A percentile compares a stretch with the other conserved stretches of the same genome.
Conservation (phyloP, 2,797 vertebrate genomes). For the Huso huso region DNA sequence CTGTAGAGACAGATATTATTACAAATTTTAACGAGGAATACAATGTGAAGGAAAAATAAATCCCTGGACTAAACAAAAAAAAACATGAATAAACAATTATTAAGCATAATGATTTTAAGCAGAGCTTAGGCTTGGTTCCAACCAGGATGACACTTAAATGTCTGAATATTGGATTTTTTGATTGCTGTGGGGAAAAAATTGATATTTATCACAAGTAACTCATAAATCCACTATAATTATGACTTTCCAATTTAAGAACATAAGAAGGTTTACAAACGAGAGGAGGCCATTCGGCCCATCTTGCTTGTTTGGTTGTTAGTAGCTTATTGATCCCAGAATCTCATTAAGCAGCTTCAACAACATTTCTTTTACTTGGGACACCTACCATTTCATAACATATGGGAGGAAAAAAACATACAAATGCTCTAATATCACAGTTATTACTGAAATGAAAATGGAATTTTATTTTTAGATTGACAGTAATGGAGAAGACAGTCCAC, state of each 20-base stretch:
- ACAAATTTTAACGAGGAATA: slow-evolving; percentile 54
- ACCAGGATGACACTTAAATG: slow-evolving; percentile 8
- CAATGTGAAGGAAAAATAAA: slow-evolving; percentile 49
- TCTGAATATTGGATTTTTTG: background rate
- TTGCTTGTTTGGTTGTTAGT: too few species aligned
- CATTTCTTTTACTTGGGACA: slow-evolving; percentile 11
- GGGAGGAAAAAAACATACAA: slow-evolving; percentile 22
- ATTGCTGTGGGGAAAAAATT: too few species aligned
- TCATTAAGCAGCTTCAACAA: too few species aligned
- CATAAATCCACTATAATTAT: slow-evolving; percentile 27
- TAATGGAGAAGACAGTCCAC: too few species aligned
- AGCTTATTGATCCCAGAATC: too few species aligned
- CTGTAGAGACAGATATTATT: slow-evolving; percentile 54
- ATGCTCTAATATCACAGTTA: slow-evolving; percentile 28
- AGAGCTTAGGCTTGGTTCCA: slow-evolving; percentile 16
- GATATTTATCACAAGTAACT: slow-evolving; percentile 25
- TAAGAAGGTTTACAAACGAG: too few species aligned
- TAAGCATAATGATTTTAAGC: slow-evolving; percentile 31
- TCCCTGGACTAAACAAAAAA: slow-evolving; percentile 27
- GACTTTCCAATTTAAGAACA: slow-evolving; percentile 21
- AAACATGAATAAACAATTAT: slow-evolving; percentile 18
- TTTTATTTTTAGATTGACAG: slow-evolving; percentile 19
- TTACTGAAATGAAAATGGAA: slow-evolving; percentile 34
- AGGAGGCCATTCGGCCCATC: too few species aligned
- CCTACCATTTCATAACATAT: slow-evolving; percentile 31